These are phyloP conservation scores for Drosophila testacea DNA, from an alignment of 2,888 invertebrate species.

Conservation along the genomic window DNA sequence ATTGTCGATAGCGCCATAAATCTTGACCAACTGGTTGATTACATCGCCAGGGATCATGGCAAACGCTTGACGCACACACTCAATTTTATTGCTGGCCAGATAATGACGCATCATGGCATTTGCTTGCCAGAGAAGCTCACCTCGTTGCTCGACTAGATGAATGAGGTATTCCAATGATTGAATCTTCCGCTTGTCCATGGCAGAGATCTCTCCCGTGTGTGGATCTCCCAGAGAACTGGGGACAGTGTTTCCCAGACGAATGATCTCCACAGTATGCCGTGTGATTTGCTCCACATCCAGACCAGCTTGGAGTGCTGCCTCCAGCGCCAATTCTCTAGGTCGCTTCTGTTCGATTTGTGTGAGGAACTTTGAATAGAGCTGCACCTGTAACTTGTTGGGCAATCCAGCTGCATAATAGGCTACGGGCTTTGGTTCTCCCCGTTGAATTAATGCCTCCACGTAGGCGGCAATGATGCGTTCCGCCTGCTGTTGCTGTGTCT, in stretches of 20 bases:
- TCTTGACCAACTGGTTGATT: conserved; percentile 86
- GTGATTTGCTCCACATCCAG: conserved; percentile 94
- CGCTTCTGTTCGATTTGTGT: conserved; percentile 88
- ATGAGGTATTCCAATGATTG: conserved; percentile 94
- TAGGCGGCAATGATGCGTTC: conserved; percentile 92
- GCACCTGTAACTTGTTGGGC: conserved; percentile 87
- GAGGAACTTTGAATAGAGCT: conserved; percentile 90
- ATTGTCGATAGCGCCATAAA: conserved; percentile 85
- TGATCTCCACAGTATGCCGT: conserved; percentile 93
- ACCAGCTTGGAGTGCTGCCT: conserved; percentile 90
- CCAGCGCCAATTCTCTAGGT: conserved; percentile 87
- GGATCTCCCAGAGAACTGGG: conserved; percentile 79
- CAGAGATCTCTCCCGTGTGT: conserved; percentile 87
- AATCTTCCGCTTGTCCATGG: conserved; percentile 90
- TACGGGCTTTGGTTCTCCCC: conserved; percentile 91
- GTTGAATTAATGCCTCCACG: conserved; percentile 89
- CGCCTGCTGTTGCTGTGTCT: conserved; percentile 89
- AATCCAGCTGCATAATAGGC: conserved; percentile 94
- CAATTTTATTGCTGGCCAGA: conserved; percentile 92
- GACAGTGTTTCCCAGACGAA: conserved; percentile 83
- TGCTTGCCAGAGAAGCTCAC: conserved; percentile 94
- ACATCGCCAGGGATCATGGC: conserved; percentile 90
- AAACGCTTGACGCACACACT: conserved; percentile 92
- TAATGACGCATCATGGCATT: conserved; percentile 95
- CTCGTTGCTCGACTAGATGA: conserved; percentile 91